These are phyloP conservation scores for Neogobius melanostomus DNA, from an alignment of 2,113 vertebrate genomes.

Conservation along the genomic window DNA sequence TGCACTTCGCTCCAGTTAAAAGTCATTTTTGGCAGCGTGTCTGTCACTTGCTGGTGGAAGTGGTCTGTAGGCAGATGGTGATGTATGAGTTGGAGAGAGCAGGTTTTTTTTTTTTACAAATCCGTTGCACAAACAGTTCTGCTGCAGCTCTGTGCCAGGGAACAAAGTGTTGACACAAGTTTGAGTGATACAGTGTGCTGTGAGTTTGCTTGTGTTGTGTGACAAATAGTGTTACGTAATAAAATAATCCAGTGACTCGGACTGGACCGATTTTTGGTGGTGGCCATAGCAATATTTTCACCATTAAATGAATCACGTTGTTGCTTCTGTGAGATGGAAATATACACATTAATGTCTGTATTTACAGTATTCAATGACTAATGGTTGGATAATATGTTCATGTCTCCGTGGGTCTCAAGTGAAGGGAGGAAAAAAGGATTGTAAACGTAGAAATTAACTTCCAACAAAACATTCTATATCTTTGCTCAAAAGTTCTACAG, in stretches of 20 bases:
- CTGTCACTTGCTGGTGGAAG: constrained; percentile 17
- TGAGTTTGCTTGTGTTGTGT: not conserved
- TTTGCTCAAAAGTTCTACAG: too few species aligned
- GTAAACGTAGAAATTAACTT: too few species aligned
- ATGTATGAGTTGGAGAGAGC: constrained; percentile 10
- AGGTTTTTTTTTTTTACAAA: constrained; percentile 5
- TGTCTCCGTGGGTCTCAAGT: too few species aligned
- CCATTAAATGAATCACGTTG: not conserved
- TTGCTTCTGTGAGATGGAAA: not conserved
- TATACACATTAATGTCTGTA: too few species aligned
- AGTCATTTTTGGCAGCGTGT: constrained; percentile 30
- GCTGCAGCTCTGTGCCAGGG: not conserved
- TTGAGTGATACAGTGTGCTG: constrained; percentile 21
- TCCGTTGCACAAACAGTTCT: constrained; percentile 14
- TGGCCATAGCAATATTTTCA: not conserved
- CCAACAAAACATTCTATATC: too few species aligned
- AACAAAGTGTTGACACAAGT: constrained; percentile 1
- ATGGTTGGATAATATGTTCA: too few species aligned
- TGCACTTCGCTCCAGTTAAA: constrained; percentile 38
- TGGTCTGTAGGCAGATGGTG: constrained; percentile 32
- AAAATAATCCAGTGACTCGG: not conserved
- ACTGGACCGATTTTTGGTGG: not conserved
- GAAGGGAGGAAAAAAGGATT: too few species aligned
- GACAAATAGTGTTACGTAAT: not conserved
- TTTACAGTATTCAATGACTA: too few species aligned